Evolutionary conservation across 2,888 invertebrate species (phyloP).

Genomic region (Eumerus sabulonum): DNA sequence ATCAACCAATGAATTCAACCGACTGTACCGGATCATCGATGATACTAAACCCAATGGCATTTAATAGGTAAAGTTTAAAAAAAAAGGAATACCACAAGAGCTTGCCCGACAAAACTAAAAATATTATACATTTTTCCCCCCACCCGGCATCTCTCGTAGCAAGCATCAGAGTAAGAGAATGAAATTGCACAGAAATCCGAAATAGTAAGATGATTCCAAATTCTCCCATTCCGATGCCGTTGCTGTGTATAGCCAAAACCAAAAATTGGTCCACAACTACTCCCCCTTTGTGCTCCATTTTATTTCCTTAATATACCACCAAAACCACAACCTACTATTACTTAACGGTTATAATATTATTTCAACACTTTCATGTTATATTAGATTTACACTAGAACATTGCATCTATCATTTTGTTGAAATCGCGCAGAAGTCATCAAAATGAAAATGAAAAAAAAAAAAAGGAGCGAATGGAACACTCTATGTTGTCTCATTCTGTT

Average conservation of each 20-base stretch:
- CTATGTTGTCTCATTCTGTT: too few relatives aligned
- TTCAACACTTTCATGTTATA: too few relatives aligned
- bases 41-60: constrained; percentile 57
- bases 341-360: too few relatives aligned
- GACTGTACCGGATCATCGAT: constrained; percentile 47
- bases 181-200: constrained; percentile 59
- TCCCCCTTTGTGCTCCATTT: too few relatives aligned
- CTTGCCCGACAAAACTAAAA: constrained; percentile 36
- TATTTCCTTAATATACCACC: too few relatives aligned
- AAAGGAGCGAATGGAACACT: too few relatives aligned
- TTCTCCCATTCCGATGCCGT: constrained; percentile 10
- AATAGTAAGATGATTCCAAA: constrained; percentile 29
- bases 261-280: too few relatives aligned
- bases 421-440: too few relatives aligned
- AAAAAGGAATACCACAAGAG: constrained; percentile 8
- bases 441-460: too few relatives aligned
- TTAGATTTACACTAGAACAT: too few relatives aligned
- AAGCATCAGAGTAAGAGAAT: constrained; percentile 50
- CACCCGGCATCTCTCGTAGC: constrained; percentile 33
- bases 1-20: constrained; percentile 38
- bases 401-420: too few relatives aligned
- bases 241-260: background rate
- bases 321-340: too few relatives aligned
- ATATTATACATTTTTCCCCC: constrained; percentile 26
- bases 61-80: constrained; percentile 52